These are phyloP conservation scores for Leptopilina boulardi DNA, from an alignment of 1,140 invertebrate species.

Conservation along the genomic window DNA sequence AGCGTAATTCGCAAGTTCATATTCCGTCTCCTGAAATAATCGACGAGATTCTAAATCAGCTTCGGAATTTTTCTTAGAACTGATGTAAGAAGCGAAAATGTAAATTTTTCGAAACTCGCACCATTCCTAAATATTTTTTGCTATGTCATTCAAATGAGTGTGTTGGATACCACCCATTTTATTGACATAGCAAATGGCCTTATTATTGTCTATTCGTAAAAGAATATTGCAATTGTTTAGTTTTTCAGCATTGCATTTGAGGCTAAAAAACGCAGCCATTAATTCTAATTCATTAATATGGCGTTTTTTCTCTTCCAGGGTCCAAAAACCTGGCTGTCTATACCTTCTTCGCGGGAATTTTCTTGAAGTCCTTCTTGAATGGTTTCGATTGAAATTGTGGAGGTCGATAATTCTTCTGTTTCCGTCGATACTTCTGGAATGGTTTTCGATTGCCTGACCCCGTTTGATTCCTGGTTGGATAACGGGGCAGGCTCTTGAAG, in stretches of 20 bases:
- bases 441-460: not conserved
- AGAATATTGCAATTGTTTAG: constrained; percentile 39
- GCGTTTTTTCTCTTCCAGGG: constrained; percentile 33
- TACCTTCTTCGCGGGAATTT: not conserved
- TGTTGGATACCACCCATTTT: constrained; percentile 57
- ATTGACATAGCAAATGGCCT: constrained; percentile 54
- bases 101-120: constrained; percentile 41
- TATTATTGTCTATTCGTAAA: constrained; percentile 53
- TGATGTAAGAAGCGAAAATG: constrained; percentile 46
- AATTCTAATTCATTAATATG: constrained; percentile 48
- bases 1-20: constrained; percentile 12
- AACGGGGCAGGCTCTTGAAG: not conserved
- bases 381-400: not conserved
- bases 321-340: constrained; percentile 30
- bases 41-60: constrained; percentile 50
- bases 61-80: constrained; percentile 50
- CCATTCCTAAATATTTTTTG: not conserved
- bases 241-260: constrained; percentile 19
- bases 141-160: not conserved
- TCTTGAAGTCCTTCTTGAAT: not conserved
- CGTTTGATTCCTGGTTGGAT: not conserved
- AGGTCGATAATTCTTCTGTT: not conserved
- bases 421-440: not conserved
- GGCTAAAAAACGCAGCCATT: constrained; percentile 34
- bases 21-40: constrained; percentile 52